Evolutionary conservation across 2,888 invertebrate genomes (phyloP).

Genomic region (Andrena trimmerana): DNA sequence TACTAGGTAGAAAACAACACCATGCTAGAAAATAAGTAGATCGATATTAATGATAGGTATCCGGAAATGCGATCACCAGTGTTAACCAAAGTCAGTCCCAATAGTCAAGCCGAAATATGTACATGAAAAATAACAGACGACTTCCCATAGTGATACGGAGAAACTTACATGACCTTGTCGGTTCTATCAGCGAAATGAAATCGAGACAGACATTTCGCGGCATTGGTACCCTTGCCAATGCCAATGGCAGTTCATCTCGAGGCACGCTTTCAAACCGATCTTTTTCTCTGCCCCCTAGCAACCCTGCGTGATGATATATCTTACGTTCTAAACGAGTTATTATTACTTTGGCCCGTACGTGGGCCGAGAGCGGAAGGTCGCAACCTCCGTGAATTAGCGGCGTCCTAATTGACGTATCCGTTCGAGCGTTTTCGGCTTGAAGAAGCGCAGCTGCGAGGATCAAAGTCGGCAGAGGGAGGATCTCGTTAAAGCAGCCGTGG

Average conservation of each 20-base stretch:
- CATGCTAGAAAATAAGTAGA: too few relatives aligned
- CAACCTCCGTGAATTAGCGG: conserved; percentile 71
- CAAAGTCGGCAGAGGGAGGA: conserved; percentile 45
- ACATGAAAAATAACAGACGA: conserved; percentile 12
- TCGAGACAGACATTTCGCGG: conserved; percentile 34
- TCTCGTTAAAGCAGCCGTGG: conserved; percentile 10
- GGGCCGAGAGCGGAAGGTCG: conserved; percentile 70
- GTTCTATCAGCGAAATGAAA: conserved; percentile 42
- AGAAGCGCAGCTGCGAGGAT: conserved; percentile 43
- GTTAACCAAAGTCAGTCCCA: not conserved
- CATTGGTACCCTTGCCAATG: conserved; percentile 71
- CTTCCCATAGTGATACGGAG: conserved; percentile 13
- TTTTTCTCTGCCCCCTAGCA: conserved; percentile 10
- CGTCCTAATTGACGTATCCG: conserved; percentile 76
- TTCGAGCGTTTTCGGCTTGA: conserved; percentile 47
- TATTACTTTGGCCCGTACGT: conserved; percentile 41
- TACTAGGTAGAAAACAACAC: too few relatives aligned
- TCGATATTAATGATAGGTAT: too few relatives aligned
- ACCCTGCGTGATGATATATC: conserved; percentile 29
- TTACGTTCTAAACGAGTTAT: conserved; percentile 48
- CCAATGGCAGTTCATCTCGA: conserved; percentile 42
- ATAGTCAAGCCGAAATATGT: not conserved
- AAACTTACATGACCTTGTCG: conserved; percentile 45
- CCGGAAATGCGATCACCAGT: too few relatives aligned
- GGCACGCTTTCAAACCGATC: conserved; percentile 22